A percentile compares a stretch with the other conserved stretches of the same genome.
Conservation (phyloP, 2,888 invertebrate genomes). For the Parnassius apollo region DNA sequence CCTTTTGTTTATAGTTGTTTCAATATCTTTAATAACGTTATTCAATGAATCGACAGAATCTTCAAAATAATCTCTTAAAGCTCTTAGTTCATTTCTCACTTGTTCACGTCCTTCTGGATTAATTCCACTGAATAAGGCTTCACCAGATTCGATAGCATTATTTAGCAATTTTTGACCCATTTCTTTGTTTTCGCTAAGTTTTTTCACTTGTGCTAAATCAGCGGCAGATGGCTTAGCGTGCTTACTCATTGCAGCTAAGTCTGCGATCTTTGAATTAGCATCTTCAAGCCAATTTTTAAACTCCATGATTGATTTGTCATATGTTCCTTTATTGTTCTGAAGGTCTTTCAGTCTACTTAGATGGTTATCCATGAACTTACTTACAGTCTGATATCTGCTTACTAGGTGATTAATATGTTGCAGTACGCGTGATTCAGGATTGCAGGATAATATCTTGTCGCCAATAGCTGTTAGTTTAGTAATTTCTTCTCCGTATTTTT, state of each 20-base stretch:
- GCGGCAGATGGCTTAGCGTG: slow-evolving; percentile 88
- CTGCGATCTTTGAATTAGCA: slow-evolving; percentile 87
- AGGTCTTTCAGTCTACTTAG: slow-evolving; percentile 87
- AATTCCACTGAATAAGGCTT: slow-evolving; percentile 92
- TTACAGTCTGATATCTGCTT: slow-evolving; percentile 87
- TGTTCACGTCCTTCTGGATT: slow-evolving; percentile 93
- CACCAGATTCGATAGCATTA: slow-evolving; percentile 91
- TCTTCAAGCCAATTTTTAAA: slow-evolving; percentile 90
- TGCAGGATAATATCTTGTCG: slow-evolving; percentile 86
- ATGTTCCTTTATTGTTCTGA: slow-evolving; percentile 85
- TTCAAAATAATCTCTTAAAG: slow-evolving; percentile 91
- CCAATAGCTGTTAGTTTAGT: slow-evolving; percentile 85
- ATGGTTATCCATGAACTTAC: slow-evolving; percentile 86
- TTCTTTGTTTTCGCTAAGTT: slow-evolving; percentile 87
- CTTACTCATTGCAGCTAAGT: slow-evolving; percentile 86
- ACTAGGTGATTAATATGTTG: slow-evolving; percentile 90
- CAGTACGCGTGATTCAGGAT: slow-evolving; percentile 90
- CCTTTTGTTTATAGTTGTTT: slow-evolving; percentile 93
- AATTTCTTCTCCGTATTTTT: slow-evolving; percentile 84
- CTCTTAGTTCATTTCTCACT: slow-evolving; percentile 90
- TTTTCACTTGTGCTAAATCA: slow-evolving; percentile 88
- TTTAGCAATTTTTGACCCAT: slow-evolving; percentile 89
- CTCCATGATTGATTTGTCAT: slow-evolving; percentile 83
- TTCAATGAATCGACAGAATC: slow-evolving; percentile 91
- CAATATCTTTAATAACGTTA: slow-evolving; percentile 91